Conservation (phyloP, 2,113 vertebrate species). For the Ceyx cyanopectus region DNA sequence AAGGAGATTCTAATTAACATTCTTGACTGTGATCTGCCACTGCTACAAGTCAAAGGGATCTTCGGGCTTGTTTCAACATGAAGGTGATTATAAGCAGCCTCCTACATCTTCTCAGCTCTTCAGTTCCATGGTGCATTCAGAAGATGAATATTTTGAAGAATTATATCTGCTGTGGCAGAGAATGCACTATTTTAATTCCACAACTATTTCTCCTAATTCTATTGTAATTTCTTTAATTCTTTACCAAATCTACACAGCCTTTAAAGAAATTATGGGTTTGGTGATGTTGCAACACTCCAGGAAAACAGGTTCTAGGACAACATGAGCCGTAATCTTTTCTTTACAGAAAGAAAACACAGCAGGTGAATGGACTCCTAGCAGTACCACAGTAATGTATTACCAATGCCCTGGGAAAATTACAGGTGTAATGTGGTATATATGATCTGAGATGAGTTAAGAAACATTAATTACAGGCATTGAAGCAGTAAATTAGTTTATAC, state of each 20-base stretch:
- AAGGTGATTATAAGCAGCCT: not conserved
- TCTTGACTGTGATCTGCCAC: not conserved
- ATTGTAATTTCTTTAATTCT: not conserved
- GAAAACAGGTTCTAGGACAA: not conserved
- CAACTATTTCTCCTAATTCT: not conserved
- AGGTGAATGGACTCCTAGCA: not conserved
- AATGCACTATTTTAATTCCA: not conserved
- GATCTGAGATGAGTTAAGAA: constrained; percentile 51
- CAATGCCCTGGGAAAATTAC: constrained; percentile 54
- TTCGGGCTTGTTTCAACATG: rapidly evolving
- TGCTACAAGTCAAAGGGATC: not conserved
- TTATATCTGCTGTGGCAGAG: not conserved
- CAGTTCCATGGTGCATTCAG: not conserved
- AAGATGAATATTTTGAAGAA: not conserved
- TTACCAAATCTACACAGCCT: not conserved
- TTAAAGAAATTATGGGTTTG: not conserved
- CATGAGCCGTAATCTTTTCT: not conserved
- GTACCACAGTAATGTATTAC: not conserved
- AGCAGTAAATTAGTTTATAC: constrained; percentile 70
- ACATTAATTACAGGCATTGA: constrained; percentile 60
- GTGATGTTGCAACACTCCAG: not conserved
- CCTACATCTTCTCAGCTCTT: not conserved
- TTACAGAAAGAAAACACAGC: not conserved
- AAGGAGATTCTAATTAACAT: not conserved
- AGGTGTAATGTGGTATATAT: constrained; percentile 16